Base-by-base conservation (phyloP, 1,140 invertebrate species). In the Drosophila sproati region DNA sequence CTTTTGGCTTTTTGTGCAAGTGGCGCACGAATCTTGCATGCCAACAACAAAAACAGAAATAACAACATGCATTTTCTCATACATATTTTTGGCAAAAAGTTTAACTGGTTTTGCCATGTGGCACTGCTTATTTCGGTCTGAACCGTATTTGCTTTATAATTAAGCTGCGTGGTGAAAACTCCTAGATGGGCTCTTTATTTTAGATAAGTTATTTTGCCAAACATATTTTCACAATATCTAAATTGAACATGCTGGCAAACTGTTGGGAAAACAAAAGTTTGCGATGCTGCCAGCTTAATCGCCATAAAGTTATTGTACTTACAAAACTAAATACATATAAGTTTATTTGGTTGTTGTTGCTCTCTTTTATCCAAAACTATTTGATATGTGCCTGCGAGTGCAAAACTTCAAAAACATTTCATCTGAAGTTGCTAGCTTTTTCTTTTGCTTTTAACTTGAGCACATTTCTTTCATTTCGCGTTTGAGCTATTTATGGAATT, bases 401-500 rank as follows among this genome's bases (percentile, higher is more conserved):
- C 63, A 59, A 51, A 59, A 54, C 48, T 70, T 68, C 59, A 63
- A 81, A 89, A 89, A 89, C 85, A 89, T 89, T 89, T 89, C 80
- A 89, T 89, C 85, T 75, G 73, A 68, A 68, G 69, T 48, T 55
- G 73, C 62, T 41, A 72, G 73, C 37, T 61, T 68, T 57, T 73
- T 48, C 31, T 73, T 20, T 43, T 35, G n/a, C 35, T 54, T 55
- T 56, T 34, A 45, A 45, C 31, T 35, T 45, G 48, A 20, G 61
- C 63, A 54, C 70, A 89, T 89, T 81, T 81, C 78, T 88, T 71
- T 70, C 85, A 83, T 82, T 75, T 60, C 78, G 77, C 73, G 70
- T 71, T 62, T 82, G 37, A 88, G 80, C 69, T 77, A 89, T 89
- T 89, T 89, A 74, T 79, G 85, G 85, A 85, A 89, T 89, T 89